A percentile compares a stretch with the other conserved stretches of the same genome.
phyloP scores from a whole-genome alignment of 2,113 vertebrate genomes.

The Hydropotes inermis region DNA sequence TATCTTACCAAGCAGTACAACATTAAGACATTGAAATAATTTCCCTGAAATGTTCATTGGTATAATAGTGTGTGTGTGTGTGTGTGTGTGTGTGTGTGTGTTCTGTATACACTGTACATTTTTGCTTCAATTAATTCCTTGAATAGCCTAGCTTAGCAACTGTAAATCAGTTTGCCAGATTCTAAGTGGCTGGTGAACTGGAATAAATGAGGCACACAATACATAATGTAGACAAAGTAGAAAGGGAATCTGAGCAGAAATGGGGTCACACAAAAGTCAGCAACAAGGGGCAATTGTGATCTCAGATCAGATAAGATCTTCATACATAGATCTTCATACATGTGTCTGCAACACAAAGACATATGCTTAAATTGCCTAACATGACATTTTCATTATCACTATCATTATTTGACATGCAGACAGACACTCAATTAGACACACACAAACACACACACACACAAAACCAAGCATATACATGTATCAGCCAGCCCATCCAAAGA shows the following conservation, averaged over 20 bases:
- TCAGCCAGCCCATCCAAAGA: background rate
- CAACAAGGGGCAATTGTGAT: background rate
- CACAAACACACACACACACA: background rate
- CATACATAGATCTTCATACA: background rate
- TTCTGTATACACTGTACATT: background rate
- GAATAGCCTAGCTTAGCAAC: conserved; percentile 24
- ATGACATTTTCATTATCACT: background rate
- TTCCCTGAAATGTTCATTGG: background rate
- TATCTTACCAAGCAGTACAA: background rate
- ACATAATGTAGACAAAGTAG: background rate
- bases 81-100: background rate
- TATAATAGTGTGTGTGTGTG: background rate
- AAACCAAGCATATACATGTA: background rate
- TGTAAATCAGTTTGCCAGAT: conserved; percentile 45
- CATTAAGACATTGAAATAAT: background rate
- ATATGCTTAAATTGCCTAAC: background rate
- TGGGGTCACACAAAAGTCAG: background rate
- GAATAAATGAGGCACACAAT: conserved; percentile 49
- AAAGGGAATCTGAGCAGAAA: conserved; percentile 10
- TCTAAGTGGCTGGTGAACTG: conserved; percentile 39
- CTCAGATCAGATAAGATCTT: background rate
- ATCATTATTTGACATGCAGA: background rate
- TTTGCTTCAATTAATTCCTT: conserved; percentile 33
- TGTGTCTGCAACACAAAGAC: background rate
- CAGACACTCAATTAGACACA: background rate